phyloP scores from a whole-genome alignment of 1,140 invertebrate genomes.

The Camponotus pennsylvanicus region DNA sequence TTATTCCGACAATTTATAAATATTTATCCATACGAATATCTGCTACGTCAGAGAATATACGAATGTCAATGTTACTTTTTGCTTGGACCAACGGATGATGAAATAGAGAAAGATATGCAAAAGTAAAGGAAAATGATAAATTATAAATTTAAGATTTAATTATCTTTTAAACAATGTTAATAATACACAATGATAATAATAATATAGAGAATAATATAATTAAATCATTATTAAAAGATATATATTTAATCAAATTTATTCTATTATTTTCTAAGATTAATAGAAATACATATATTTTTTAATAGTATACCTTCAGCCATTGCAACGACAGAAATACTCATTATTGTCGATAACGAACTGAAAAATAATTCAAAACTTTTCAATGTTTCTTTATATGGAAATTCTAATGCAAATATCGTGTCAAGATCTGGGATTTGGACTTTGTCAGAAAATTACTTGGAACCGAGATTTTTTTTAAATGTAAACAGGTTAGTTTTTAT shows the following conservation, averaged over 20 bases:
- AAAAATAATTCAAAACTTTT: conserved; percentile 72
- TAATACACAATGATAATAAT: not conserved
- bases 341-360: conserved; percentile 72
- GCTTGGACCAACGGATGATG: conserved; percentile 57
- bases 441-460: conserved; percentile 77
- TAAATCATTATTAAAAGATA: not conserved
- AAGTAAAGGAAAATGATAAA: conserved; percentile 62
- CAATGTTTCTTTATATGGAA: conserved; percentile 73
- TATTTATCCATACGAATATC: conserved; percentile 74
- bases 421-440: conserved; percentile 76
- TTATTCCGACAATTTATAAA: conserved; percentile 74
- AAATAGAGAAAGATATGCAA: conserved; percentile 55
- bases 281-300: not conserved
- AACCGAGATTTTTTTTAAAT: conserved; percentile 73
- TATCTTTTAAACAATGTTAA: not conserved
- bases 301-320: conserved; percentile 73
- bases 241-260: not conserved
- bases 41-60: conserved; percentile 51
- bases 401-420: conserved; percentile 76
- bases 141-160: not conserved
- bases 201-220: not conserved
- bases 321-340: conserved; percentile 76
- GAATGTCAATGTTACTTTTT: conserved; percentile 76
- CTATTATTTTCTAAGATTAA: not conserved
- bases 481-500: conserved; percentile 69